These are phyloP conservation scores for Chrysaora quinquecirrha DNA, from an alignment of 30 jellyfish, hydroid and myxozoan species.

Conservation along the genomic window DNA sequence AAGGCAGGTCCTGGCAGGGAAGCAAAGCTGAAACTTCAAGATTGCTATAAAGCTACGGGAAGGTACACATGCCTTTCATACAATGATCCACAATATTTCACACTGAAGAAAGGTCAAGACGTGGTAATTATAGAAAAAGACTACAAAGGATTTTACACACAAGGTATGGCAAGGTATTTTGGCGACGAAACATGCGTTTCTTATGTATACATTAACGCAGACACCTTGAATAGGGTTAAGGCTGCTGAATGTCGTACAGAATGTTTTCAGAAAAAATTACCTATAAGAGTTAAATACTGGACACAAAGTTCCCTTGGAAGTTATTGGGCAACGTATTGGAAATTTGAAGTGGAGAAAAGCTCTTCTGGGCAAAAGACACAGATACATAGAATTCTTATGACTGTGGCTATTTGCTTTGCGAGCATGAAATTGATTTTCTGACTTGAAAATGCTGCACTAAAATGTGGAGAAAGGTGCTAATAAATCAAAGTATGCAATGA, in stretches of 20 bases:
- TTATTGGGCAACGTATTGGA: background rate
- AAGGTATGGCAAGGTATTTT: background rate
- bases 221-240: background rate
- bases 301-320: background rate
- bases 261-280: background rate
- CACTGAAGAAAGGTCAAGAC: background rate
- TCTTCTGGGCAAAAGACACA: no score
- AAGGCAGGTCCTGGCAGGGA: background rate
- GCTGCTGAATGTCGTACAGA: constrained; percentile 7
- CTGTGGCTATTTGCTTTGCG: no score
- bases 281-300: background rate
- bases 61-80: background rate
- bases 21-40: background rate
- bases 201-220: background rate
- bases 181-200: constrained; percentile 25
- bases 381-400: no score
- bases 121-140: background rate
- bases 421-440: no score
- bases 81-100: background rate
- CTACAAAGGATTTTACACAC: background rate
- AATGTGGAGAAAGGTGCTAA: no score
- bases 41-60: background rate
- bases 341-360: background rate
- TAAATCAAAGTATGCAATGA: no score
- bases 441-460: no score